Conservation (phyloP, 2,113 vertebrate genomes). For the Erythrocebus patas region DNA sequence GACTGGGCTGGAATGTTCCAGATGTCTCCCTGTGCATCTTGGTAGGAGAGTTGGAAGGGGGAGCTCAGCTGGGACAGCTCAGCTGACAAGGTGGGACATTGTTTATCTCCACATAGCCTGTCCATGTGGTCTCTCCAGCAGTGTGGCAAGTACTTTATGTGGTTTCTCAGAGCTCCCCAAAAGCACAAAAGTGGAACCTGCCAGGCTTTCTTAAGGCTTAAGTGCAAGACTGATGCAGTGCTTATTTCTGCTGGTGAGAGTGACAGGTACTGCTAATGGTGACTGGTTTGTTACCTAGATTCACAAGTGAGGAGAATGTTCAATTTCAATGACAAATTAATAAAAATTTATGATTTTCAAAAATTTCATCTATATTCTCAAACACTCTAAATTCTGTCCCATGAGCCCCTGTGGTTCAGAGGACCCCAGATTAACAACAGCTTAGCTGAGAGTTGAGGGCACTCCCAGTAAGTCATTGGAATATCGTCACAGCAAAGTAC, state of each 20-base stretch:
- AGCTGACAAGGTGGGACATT: not conserved
- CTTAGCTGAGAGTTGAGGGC: not conserved
- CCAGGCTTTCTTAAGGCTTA: not conserved
- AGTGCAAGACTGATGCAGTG: not conserved
- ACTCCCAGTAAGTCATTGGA: not conserved
- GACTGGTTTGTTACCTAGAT: not conserved
- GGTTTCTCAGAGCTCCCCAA: not conserved
- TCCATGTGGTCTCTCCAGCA: not conserved
- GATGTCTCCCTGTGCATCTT: not conserved
- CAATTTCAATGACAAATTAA: not conserved
- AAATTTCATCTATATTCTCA: not conserved
- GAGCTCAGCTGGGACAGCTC: not conserved
- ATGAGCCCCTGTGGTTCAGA: not conserved
- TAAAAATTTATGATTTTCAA: not conserved
- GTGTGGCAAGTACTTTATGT: not conserved
- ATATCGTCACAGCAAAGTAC: accelerated
- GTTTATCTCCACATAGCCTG: not conserved
- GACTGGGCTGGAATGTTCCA: not conserved
- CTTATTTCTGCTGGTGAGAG: not conserved
- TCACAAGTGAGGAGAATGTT: not conserved
- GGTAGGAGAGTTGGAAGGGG: not conserved
- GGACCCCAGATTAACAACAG: not conserved
- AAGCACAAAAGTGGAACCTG: not conserved
- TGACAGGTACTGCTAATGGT: not conserved
- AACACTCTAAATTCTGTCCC: not conserved